A percentile compares a stretch with the other conserved stretches of the same genome.
These are phyloP conservation scores for Characodon lateralis DNA, from an alignment of 2,797 vertebrate species.

Conservation along the genomic window DNA sequence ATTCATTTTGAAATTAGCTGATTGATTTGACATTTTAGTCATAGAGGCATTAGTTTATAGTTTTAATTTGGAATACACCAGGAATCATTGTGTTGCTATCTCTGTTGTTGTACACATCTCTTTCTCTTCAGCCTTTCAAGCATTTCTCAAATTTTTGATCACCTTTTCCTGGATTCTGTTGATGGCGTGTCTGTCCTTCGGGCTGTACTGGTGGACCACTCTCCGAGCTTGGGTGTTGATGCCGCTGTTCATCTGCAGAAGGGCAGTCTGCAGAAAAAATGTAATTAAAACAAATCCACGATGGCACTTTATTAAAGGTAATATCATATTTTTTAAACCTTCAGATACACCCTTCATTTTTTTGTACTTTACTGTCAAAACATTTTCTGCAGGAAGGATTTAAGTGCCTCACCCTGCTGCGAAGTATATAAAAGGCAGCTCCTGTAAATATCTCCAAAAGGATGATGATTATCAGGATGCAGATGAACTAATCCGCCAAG, in stretches of 20 bases:
- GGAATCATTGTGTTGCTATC: too few species aligned
- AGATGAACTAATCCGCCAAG: conserved; percentile 42
- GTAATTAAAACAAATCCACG: neutral
- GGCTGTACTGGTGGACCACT: conserved; percentile 30
- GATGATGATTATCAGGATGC: conserved; percentile 54
- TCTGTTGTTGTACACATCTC: neutral
- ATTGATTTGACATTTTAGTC: too few species aligned
- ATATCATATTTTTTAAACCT: neutral
- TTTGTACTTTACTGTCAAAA: neutral
- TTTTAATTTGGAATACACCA: too few species aligned
- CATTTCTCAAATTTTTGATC: neutral
- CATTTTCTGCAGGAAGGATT: neutral
- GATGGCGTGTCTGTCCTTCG: conserved; percentile 30
- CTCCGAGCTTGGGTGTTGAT: conserved; percentile 7
- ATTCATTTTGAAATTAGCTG: too few species aligned
- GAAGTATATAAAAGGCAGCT: conserved; percentile 37
- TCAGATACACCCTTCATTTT: neutral
- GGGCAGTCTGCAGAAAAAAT: conserved; percentile 14
- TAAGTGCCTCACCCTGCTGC: conserved; percentile 43
- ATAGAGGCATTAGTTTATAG: too few species aligned
- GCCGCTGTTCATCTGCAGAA: conserved; percentile 22
- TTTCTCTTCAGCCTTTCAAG: neutral
- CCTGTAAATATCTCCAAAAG: conserved; percentile 45
- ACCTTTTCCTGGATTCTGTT: conserved; percentile 65
- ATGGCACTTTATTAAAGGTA: neutral